These are phyloP conservation scores for Neoniphon sammara DNA, from an alignment of 2,797 vertebrate species.

Conservation along the genomic window DNA sequence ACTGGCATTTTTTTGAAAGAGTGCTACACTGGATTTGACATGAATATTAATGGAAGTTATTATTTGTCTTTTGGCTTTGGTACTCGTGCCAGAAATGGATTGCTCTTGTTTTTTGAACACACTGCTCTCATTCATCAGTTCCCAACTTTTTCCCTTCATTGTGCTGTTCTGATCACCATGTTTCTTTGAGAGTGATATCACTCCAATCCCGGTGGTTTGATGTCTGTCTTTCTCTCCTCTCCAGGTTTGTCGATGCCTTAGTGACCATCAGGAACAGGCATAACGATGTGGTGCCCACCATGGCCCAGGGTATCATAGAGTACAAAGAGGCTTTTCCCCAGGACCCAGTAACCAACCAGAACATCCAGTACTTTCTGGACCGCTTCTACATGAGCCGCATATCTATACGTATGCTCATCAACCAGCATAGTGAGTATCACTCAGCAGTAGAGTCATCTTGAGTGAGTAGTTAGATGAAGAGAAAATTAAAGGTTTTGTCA, in stretches of 20 bases:
- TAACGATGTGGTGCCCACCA: conserved; percentile 95
- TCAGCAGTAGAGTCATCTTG: not conserved
- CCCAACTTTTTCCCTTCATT: not conserved
- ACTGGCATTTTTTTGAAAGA: too few species aligned
- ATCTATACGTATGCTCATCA: conserved; percentile 97
- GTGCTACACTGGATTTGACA: too few species aligned
- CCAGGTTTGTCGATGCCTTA: conserved; percentile 89
- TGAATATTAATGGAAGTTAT: too few species aligned
- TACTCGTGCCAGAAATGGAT: too few species aligned
- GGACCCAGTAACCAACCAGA: conserved; percentile 91
- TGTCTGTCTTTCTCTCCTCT: not conserved
- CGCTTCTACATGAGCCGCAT: conserved; percentile 98
- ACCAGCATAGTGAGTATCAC: conserved; percentile 92
- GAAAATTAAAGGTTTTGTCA: too few species aligned
- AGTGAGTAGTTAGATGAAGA: not conserved
- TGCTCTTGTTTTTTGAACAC: too few species aligned
- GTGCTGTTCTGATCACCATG: not conserved
- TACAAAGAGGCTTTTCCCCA: conserved; percentile 92
- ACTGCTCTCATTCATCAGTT: too few species aligned
- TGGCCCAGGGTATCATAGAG: conserved; percentile 94
- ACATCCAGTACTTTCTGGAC: conserved; percentile 97
- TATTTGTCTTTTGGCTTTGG: too few species aligned
- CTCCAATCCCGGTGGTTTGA: not conserved
- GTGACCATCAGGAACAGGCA: conserved; percentile 96
- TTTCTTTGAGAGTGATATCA: not conserved